Evolutionary conservation across 1,140 invertebrate genomes (phyloP).

Genomic region (Telenomus remus): DNA sequence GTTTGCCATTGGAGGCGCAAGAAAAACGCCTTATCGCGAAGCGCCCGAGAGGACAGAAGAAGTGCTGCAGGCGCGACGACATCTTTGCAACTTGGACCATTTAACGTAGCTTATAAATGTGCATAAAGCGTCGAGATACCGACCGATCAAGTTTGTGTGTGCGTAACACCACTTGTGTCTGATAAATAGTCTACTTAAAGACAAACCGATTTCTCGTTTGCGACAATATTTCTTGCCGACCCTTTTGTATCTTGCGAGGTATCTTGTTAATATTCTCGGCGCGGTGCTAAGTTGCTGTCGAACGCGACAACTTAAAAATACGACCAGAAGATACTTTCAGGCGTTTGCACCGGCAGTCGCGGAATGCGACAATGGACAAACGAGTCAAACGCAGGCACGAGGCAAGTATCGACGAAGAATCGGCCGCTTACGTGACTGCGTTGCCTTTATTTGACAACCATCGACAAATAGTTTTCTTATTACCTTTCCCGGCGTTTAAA

Average conservation of each 20-base stretch:
- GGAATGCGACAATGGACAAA: slow-evolving; percentile 41
- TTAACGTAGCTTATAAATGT: slow-evolving; percentile 57
- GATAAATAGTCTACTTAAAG: slow-evolving; percentile 29
- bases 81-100: slow-evolving; percentile 62
- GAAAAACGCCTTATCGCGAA: slow-evolving; percentile 73
- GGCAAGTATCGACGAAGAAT: slow-evolving; percentile 51
- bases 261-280: slow-evolving; percentile 48
- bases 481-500: slow-evolving; percentile 67
- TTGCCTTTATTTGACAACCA: slow-evolving; percentile 72
- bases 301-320: slow-evolving; percentile 35
- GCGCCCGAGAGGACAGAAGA: slow-evolving; percentile 65
- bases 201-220: slow-evolving; percentile 44
- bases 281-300: slow-evolving; percentile 31
- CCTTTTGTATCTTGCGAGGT: not conserved
- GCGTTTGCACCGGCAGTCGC: slow-evolving; percentile 1
- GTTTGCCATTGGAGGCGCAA: slow-evolving; percentile 45
- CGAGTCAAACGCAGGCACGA: slow-evolving; percentile 17
- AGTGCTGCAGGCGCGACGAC: slow-evolving; percentile 57
- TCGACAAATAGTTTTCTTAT: slow-evolving; percentile 74
- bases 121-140: slow-evolving; percentile 11
- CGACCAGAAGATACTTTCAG: slow-evolving; percentile 37
- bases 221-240: slow-evolving; percentile 8
- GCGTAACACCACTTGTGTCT: slow-evolving; percentile 7
- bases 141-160: slow-evolving; percentile 26
- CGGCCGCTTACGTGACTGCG: slow-evolving; percentile 64